A percentile compares a stretch with the other conserved stretches of the same genome.
Evolutionary conservation across 2,888 invertebrate species (phyloP).

Genomic region (Leptopilina drosophilae): DNA sequence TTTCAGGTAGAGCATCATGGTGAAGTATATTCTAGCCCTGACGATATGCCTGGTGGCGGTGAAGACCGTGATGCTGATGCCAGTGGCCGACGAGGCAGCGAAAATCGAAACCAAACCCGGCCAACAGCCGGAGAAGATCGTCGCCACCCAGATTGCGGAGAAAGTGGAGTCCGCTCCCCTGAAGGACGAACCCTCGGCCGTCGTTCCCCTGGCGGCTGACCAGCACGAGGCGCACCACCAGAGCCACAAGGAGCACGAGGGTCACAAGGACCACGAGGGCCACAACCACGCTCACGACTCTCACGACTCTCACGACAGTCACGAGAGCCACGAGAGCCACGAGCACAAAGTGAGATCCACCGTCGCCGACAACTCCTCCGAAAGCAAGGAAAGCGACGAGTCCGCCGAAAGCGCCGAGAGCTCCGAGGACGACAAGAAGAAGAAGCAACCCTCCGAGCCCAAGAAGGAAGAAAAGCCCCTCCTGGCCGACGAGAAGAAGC

Average conservation of each 20-base stretch:
- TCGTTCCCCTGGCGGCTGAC: slow-evolving; percentile 58
- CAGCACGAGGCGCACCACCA: slow-evolving; percentile 48
- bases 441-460: slow-evolving; percentile 57
- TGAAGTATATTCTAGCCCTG: slow-evolving; percentile 70
- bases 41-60: slow-evolving; percentile 80
- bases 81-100: slow-evolving; percentile 80
- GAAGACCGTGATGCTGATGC: slow-evolving; percentile 80
- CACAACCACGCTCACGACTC: slow-evolving; percentile 15
- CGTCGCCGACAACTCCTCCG: slow-evolving; percentile 52
- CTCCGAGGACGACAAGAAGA: slow-evolving; percentile 54
- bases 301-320: not conserved
- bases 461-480: slow-evolving; percentile 38
- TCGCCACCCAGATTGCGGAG: slow-evolving; percentile 52
- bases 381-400: slow-evolving; percentile 53
- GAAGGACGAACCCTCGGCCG: slow-evolving; percentile 44
- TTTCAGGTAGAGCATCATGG: slow-evolving; percentile 79
- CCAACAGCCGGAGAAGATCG: slow-evolving; percentile 56
- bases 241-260: slow-evolving; percentile 53
- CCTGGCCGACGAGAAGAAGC: slow-evolving; percentile 46
- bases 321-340: not conserved
- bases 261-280: slow-evolving; percentile 57
- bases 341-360: slow-evolving; percentile 27
- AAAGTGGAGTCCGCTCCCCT: slow-evolving; percentile 45
- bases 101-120: slow-evolving; percentile 63
- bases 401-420: slow-evolving; percentile 12